A percentile compares a stretch with the other conserved stretches of the same genome.
These are phyloP conservation scores for Hypsopygia costalis DNA, from an alignment of 2,888 invertebrate species.

Conservation along the genomic window DNA sequence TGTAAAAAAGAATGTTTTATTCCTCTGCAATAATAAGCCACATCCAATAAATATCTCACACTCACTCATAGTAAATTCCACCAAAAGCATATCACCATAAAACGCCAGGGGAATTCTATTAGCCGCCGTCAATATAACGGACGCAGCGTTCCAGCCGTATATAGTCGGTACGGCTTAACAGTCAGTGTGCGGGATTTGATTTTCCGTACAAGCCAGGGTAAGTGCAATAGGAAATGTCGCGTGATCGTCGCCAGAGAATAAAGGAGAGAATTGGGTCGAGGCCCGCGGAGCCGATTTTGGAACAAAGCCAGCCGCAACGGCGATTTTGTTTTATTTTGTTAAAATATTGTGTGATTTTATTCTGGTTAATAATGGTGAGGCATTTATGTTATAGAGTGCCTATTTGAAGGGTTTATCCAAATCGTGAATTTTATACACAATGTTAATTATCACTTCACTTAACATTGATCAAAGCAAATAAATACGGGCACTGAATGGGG, in stretches of 20 bases:
- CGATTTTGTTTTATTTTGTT: slow-evolving; percentile 62
- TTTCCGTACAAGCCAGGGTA: slow-evolving; percentile 35
- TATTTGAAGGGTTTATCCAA: slow-evolving; percentile 2
- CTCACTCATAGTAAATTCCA: too few species aligned
- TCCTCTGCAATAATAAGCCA: too few species aligned
- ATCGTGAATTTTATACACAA: too few species aligned
- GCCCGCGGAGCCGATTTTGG: slow-evolving; percentile 57
- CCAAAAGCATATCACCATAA: slow-evolving; percentile 1
- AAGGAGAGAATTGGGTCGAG: slow-evolving; percentile 70
- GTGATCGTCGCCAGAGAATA: slow-evolving; percentile 54
- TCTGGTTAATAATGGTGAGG: slow-evolving; percentile 31
- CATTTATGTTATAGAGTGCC: slow-evolving; percentile 14
- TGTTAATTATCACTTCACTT: too few species aligned
- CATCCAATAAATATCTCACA: slow-evolving; percentile 5
- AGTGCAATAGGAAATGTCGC: slow-evolving; percentile 67
- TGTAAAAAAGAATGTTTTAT: too few species aligned
- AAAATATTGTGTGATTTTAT: slow-evolving; percentile 53
- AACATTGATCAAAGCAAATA: too few species aligned
- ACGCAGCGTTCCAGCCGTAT: slow-evolving; percentile 32
- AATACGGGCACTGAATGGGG: too few species aligned
- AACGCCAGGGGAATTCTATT: slow-evolving; percentile 27
- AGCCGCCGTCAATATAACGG: slow-evolving; percentile 27
- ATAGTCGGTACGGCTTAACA: slow-evolving; percentile 35
- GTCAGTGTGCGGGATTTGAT: slow-evolving; percentile 47
- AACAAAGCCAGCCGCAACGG: slow-evolving; percentile 57